Conservation (phyloP, 1,140 invertebrate species). For the Rhizoglyphus robini region DNA sequence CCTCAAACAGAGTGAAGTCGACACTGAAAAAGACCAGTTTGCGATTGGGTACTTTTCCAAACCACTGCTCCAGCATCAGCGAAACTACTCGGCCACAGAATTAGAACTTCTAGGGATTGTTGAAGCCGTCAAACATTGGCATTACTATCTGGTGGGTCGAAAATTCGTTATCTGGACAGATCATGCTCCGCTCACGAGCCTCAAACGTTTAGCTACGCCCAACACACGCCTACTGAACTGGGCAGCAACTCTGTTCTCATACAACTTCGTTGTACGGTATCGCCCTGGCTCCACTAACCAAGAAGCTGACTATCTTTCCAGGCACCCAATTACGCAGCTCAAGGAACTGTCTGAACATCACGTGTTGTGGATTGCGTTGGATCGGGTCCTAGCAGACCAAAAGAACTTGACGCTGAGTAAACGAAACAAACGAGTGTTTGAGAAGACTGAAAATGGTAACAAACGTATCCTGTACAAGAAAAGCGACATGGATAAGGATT, state of each 20-base stretch:
- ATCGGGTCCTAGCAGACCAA: too few relatives aligned
- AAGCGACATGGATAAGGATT: too few relatives aligned
- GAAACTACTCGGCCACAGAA: conserved; percentile 41
- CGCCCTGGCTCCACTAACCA: not conserved
- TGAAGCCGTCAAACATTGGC: conserved; percentile 37
- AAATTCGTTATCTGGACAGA: conserved; percentile 36
- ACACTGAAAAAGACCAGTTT: not conserved
- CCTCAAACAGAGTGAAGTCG: conserved; percentile 19
- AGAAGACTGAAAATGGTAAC: too few relatives aligned
- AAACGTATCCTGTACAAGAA: too few relatives aligned
- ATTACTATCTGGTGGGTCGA: conserved; percentile 37
- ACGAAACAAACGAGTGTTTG: too few relatives aligned
- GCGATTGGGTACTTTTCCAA: conserved; percentile 28
- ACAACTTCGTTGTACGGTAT: conserved; percentile 19
- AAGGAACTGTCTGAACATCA: too few relatives aligned
- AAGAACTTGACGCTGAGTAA: too few relatives aligned
- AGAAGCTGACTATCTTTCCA: conserved; percentile 21
- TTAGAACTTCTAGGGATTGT: conserved; percentile 40
- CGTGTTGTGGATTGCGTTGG: not conserved
- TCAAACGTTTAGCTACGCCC: conserved; percentile 16
- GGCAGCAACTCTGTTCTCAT: conserved; percentile 11
- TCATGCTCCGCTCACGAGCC: conserved; percentile 33
- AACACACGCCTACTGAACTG: conserved; percentile 16
- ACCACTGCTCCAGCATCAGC: conserved; percentile 34
- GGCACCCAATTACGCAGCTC: too few relatives aligned